These are phyloP conservation scores for Ophion ellenae DNA, from an alignment of 2,888 invertebrate genomes.

Conservation along the genomic window DNA sequence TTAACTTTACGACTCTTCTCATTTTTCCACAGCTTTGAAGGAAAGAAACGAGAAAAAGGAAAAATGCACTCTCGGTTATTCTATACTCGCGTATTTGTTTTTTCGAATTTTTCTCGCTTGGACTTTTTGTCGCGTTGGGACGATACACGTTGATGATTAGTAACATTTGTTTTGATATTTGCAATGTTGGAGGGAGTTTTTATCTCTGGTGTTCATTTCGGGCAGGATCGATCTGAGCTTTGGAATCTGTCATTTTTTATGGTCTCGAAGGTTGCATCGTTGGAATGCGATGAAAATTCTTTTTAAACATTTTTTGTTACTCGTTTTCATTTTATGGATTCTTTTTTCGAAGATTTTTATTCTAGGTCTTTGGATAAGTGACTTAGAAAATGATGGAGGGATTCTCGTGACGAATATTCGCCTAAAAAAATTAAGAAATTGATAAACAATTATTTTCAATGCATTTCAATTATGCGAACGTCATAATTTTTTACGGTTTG, in stretches of 20 bases:
- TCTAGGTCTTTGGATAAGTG: too few relatives aligned
- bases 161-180: neutral
- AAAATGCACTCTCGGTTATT: conserved; percentile 37
- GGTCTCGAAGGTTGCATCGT: neutral
- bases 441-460: neutral
- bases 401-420: too few relatives aligned
- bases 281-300: too few relatives aligned
- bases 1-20: conserved; percentile 67
- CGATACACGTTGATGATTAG: neutral
- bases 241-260: neutral
- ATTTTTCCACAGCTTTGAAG: conserved; percentile 59
- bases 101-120: conserved; percentile 14
- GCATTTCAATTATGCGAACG: too few relatives aligned
- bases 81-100: conserved; percentile 32
- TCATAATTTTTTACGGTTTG: too few relatives aligned
- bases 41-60: conserved; percentile 31
- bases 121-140: neutral
- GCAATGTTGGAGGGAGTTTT: neutral
- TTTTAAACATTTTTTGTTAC: neutral
- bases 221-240: neutral
- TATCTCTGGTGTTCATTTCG: neutral
- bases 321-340: neutral
- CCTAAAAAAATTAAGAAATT: too few relatives aligned
- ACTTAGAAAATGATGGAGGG: too few relatives aligned
- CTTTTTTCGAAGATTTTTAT: too few relatives aligned